A percentile compares a stretch with the other conserved stretches of the same genome.
Conservation (phyloP, 2,888 invertebrate species). For the Tipula unca region DNA sequence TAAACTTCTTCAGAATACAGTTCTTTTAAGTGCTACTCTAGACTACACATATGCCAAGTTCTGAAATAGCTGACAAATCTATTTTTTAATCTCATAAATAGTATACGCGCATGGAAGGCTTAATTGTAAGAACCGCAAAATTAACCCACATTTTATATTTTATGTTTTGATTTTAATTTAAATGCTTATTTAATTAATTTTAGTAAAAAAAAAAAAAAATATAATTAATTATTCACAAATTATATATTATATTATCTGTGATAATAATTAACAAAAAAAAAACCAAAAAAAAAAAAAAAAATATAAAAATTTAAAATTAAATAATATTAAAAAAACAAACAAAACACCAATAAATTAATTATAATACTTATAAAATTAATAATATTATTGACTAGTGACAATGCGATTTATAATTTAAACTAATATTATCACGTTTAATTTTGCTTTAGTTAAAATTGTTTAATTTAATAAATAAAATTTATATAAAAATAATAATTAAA, state of each 20-base stretch:
- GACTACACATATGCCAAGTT: neutral
- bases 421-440: neutral
- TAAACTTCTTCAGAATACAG: neutral
- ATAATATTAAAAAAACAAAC: slow-evolving; percentile 15
- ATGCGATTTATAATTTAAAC: neutral
- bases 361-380: slow-evolving; percentile 14
- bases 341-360: slow-evolving; percentile 17
- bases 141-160: neutral
- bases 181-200: neutral
- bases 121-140: neutral
- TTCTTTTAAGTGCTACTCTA: neutral
- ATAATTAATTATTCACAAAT: slow-evolving; percentile 17
- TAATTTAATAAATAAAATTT: neutral
- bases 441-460: neutral
- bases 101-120: neutral
- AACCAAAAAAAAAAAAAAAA: slow-evolving; percentile 2
- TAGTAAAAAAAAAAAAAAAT: neutral
- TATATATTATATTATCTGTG: slow-evolving; percentile 19
- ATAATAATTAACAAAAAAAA: slow-evolving; percentile 18
- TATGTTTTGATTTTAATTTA: neutral
- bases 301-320: neutral
- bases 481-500: neutral
- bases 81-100: neutral
- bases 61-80: neutral
- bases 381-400: slow-evolving; percentile 14